Conservation (phyloP, 30 jellyfish, hydroid and myxozoan genomes). For the Morbakka virulenta region DNA sequence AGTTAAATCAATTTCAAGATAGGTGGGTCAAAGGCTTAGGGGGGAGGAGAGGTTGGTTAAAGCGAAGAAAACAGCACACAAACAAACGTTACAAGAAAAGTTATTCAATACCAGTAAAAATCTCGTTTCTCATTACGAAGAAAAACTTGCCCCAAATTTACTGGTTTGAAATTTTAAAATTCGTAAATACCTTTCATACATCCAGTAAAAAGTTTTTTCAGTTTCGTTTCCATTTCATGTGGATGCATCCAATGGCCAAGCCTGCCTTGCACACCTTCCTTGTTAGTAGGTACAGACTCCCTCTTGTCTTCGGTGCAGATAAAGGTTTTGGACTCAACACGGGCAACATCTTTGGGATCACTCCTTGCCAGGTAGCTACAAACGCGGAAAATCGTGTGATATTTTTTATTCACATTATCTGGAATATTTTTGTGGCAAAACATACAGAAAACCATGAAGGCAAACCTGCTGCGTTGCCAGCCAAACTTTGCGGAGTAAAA, state of each 20-base stretch:
- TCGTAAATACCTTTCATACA: constrained; percentile 89
- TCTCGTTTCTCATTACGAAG: too few species aligned
- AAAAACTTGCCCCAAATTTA: too few species aligned
- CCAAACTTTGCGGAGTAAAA: too few species aligned
- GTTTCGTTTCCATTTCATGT: constrained; percentile 76
- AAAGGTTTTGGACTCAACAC: constrained; percentile 91
- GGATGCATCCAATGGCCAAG: constrained; percentile 93
- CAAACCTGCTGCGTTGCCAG: too few species aligned
- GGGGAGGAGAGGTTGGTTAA: too few species aligned
- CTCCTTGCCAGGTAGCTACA: constrained; percentile 89
- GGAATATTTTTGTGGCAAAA: neutral
- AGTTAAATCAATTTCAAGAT: too few species aligned
- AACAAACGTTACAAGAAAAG: too few species aligned
- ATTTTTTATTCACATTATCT: neutral
- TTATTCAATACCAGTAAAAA: too few species aligned
- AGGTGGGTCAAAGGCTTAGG: too few species aligned
- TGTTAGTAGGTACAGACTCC: constrained; percentile 76
- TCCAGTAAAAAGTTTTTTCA: constrained; percentile 66
- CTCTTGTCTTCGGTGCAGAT: constrained; percentile 83
- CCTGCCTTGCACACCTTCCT: constrained; percentile 79
- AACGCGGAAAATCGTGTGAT: neutral
- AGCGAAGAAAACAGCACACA: too few species aligned
- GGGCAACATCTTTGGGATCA: constrained; percentile 96
- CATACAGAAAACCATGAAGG: neutral
- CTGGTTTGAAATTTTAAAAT: too few species aligned